Percentiles rank a stretch among this genome's conserved stretches.
phyloP scores from a whole-genome alignment of 1,140 invertebrate species.

The Arctopsyche grandis region DNA sequence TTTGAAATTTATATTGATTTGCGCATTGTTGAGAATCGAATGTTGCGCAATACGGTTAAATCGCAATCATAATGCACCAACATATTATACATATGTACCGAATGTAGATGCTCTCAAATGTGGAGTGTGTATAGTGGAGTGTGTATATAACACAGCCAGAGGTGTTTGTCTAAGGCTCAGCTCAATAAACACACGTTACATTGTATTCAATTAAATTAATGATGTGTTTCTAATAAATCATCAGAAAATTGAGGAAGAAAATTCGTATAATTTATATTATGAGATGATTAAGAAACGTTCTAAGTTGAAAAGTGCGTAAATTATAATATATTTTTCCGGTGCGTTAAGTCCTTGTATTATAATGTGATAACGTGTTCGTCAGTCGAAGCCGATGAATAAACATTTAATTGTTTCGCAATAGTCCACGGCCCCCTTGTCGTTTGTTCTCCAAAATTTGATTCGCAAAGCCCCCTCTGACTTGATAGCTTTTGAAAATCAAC shows the following conservation, averaged over 20 bases:
- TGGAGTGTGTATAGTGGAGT: background rate
- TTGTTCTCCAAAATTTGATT: slow-evolving; percentile 45
- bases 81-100: background rate
- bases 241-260: no score
- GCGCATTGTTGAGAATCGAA: no score
- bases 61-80: slow-evolving; percentile 47
- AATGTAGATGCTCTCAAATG: background rate
- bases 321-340: background rate
- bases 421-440: slow-evolving; percentile 23
- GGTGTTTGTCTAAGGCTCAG: slow-evolving; percentile 15
- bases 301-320: no score
- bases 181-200: slow-evolving; percentile 24
- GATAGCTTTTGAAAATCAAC: no score
- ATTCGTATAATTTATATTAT: no score
- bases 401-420: slow-evolving; percentile 50
- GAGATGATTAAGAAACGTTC: no score
- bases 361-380: slow-evolving; percentile 41
- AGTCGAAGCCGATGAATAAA: slow-evolving; percentile 45
- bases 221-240: background rate
- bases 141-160: background rate
- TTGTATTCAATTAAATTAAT: slow-evolving; percentile 28
- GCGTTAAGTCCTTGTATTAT: slow-evolving; percentile 33
- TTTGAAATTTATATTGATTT: no score
- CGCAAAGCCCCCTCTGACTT: slow-evolving; percentile 38
- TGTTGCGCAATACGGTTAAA: slow-evolving; percentile 48